Evolutionary conservation across 2,113 vertebrate genomes (phyloP).

Genomic region (Aptenodytes patagonicus): DNA sequence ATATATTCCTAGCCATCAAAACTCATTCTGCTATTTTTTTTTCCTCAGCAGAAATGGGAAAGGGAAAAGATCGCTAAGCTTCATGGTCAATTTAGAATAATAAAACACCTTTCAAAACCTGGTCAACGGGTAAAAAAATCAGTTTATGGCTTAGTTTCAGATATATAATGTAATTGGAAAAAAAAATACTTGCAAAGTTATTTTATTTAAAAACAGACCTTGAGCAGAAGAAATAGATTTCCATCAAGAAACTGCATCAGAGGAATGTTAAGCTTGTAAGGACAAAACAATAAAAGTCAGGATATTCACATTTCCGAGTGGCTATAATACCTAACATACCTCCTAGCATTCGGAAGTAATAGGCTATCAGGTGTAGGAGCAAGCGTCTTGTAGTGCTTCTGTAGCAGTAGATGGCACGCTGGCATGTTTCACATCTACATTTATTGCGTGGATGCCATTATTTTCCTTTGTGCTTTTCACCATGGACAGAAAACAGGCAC

Average conservation of each 20-base stretch:
- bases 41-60: conserved; percentile 12
- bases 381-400: neutral
- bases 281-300: neutral
- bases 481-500: neutral
- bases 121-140: conserved; percentile 39
- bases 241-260: neutral
- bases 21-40: neutral
- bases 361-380: neutral
- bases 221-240: neutral
- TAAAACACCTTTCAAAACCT: conserved; percentile 60
- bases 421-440: neutral
- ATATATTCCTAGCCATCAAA: conserved; percentile 40
- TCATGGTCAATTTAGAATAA: conserved; percentile 69
- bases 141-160: conserved; percentile 44
- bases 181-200: neutral
- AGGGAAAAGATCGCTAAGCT: conserved; percentile 45
- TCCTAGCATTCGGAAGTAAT: neutral
- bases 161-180: conserved; percentile 13
- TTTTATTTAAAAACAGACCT: conserved; percentile 27
- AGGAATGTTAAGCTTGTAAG: conserved; percentile 10
- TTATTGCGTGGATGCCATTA: neutral
- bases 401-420: neutral
- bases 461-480: neutral
- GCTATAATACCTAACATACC: neutral
- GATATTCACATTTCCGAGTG: neutral